Conservation (phyloP, 1,140 invertebrate genomes). For the Papilio machaon region DNA sequence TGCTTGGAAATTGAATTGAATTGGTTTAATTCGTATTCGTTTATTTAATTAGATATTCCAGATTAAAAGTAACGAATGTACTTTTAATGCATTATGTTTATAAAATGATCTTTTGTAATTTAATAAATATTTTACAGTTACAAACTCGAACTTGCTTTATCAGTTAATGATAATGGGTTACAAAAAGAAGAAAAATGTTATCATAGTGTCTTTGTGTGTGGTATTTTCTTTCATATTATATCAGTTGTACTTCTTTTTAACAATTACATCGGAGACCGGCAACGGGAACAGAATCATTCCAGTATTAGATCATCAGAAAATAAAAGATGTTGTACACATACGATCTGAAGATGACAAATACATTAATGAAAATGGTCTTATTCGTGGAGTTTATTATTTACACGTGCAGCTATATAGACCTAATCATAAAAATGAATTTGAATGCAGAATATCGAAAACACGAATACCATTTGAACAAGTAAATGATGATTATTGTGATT, state of each 20-base stretch:
- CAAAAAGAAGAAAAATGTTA: constrained; percentile 74
- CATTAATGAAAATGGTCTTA: constrained; percentile 68
- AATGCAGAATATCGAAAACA: constrained; percentile 63
- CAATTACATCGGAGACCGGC: constrained; percentile 61
- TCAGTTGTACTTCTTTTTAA: constrained; percentile 74
- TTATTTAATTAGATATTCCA: background rate
- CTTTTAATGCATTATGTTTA: background rate
- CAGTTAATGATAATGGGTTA: constrained; percentile 55
- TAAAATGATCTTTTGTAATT: constrained; percentile 19
- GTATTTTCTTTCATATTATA: constrained; percentile 70
- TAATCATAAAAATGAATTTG: constrained; percentile 63
- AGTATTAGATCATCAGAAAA: constrained; percentile 54
- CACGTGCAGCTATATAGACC: constrained; percentile 66
- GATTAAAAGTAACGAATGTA: background rate
- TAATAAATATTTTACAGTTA: background rate
- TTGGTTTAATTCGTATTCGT: background rate
- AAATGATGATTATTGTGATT: constrained; percentile 98
- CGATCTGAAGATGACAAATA: constrained; percentile 66
- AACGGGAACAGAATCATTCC: constrained; percentile 52
- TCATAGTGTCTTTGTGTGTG: constrained; percentile 60
- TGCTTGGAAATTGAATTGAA: no score
- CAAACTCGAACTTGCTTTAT: background rate
- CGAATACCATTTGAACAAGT: constrained; percentile 83
- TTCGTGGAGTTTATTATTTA: constrained; percentile 66
- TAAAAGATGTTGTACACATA: constrained; percentile 55